phyloP scores from a whole-genome alignment of 2,113 vertebrate genomes.

The Ibidorhyncha struthersii region DNA sequence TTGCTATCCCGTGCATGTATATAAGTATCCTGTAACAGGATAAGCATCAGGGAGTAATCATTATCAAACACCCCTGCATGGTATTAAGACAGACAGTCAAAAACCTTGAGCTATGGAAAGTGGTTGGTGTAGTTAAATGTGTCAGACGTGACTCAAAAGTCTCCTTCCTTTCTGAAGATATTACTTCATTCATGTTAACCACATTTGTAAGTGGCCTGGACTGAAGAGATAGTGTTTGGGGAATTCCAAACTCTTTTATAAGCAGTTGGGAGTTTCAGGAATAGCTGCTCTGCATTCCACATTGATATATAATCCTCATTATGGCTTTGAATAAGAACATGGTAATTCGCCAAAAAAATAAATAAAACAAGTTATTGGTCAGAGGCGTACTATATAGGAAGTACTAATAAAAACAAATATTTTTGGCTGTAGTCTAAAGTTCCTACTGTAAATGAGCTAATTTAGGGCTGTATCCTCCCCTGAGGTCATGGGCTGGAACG shows the following conservation, averaged over 20 bases:
- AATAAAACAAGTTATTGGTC: slow-evolving; percentile 59
- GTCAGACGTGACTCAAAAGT: slow-evolving; percentile 75
- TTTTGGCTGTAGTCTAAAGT: slow-evolving; percentile 64
- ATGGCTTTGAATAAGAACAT: slow-evolving; percentile 66
- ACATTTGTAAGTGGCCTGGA: slow-evolving; percentile 70
- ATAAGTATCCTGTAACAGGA: slow-evolving; percentile 60
- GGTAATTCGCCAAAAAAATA: slow-evolving; percentile 55
- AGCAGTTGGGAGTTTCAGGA: slow-evolving; percentile 65
- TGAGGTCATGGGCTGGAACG: slow-evolving; percentile 27
- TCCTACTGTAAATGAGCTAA: slow-evolving; percentile 68
- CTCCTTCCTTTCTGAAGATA: slow-evolving; percentile 68
- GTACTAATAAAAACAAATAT: slow-evolving; percentile 56
- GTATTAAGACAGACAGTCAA: slow-evolving; percentile 21
- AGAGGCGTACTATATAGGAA: slow-evolving; percentile 43
- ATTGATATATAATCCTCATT: slow-evolving; percentile 66
- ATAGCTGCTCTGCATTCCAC: slow-evolving; percentile 72
- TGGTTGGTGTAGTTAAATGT: slow-evolving; percentile 66
- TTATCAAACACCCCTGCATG: slow-evolving; percentile 1
- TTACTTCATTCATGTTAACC: slow-evolving; percentile 72
- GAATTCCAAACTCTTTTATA: slow-evolving; percentile 69
- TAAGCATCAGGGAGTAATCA: slow-evolving; percentile 62
- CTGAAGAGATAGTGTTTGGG: slow-evolving; percentile 67
- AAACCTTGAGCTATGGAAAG: slow-evolving; percentile 49
- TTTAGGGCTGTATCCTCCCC: slow-evolving; percentile 54
- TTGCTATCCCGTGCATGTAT: neutral